Evolutionary conservation across 2,888 invertebrate genomes (phyloP).

Genomic region (Polymixis lichenea): DNA sequence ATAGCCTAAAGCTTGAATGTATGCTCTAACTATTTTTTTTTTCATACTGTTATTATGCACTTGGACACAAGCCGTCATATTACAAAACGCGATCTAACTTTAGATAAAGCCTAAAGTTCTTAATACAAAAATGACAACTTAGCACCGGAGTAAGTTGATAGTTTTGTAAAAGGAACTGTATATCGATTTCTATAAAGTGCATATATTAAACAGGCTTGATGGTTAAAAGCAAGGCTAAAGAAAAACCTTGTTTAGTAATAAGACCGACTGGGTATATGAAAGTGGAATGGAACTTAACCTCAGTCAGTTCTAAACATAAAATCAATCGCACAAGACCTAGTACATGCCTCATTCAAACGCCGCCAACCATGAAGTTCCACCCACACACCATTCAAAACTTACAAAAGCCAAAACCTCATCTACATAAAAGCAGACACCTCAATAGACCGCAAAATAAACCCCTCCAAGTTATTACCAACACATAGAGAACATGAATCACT

Average conservation of each 20-base stretch:
- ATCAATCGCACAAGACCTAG: constrained; percentile 10
- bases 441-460: constrained; percentile 69
- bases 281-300: not conserved
- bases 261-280: too few species aligned
- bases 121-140: too few species aligned
- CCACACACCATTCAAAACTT: constrained; percentile 39
- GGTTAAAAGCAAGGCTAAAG: too few species aligned
- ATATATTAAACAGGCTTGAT: too few species aligned
- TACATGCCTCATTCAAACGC: constrained; percentile 25
- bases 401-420: constrained; percentile 47
- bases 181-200: too few species aligned
- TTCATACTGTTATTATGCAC: not conserved
- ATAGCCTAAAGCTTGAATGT: not conserved
- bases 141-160: too few species aligned
- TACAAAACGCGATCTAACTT: too few species aligned
- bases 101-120: too few species aligned
- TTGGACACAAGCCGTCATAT: not conserved
- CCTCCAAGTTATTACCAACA: constrained; percentile 61
- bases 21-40: not conserved
- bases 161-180: too few species aligned
- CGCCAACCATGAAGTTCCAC: constrained; percentile 15
- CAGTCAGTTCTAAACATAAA: constrained; percentile 1
- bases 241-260: too few species aligned
- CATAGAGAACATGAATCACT: constrained; percentile 63
- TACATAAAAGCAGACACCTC: constrained; percentile 54